Evolutionary conservation across 2,797 vertebrate species (phyloP).

Genomic region (Enteromius treurensis): DNA sequence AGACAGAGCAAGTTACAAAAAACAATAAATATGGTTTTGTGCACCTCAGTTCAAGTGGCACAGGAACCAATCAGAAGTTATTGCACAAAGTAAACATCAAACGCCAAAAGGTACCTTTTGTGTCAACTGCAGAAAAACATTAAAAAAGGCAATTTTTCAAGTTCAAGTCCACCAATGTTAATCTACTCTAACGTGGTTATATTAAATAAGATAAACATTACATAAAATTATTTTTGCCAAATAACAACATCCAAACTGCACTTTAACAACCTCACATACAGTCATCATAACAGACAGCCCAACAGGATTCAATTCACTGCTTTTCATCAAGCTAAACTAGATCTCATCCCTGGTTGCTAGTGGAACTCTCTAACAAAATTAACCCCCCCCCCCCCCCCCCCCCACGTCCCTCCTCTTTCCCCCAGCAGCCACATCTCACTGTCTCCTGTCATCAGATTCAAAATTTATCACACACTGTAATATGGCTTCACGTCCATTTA

Average conservation of each 20-base stretch:
- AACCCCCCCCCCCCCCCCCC: too few relatives aligned
- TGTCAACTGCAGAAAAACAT: neutral
- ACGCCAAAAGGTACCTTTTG: neutral
- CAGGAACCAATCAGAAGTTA: neutral
- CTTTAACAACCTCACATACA: neutral
- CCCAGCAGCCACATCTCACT: conserved; percentile 20
- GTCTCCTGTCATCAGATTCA: conserved; percentile 37
- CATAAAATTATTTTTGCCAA: conserved; percentile 6
- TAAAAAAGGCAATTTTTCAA: neutral
- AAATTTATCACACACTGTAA: conserved; percentile 37
- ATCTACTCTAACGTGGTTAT: neutral
- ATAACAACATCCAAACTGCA: neutral
- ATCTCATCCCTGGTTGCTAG: conserved; percentile 54
- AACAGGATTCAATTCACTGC: neutral
- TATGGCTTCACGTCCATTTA: conserved; percentile 29
- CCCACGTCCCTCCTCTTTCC: conserved; percentile 26
- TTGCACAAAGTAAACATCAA: neutral
- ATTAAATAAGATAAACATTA: neutral
- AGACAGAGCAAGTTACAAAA: neutral
- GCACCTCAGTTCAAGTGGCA: neutral
- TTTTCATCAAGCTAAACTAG: conserved; percentile 43
- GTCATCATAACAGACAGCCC: conserved; percentile 4
- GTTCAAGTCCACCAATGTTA: neutral
- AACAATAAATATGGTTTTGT: neutral
- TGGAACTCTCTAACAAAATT: conserved; percentile 58